Conservation (phyloP, 2,888 invertebrate genomes). For the Stegana nigrithorax region DNA sequence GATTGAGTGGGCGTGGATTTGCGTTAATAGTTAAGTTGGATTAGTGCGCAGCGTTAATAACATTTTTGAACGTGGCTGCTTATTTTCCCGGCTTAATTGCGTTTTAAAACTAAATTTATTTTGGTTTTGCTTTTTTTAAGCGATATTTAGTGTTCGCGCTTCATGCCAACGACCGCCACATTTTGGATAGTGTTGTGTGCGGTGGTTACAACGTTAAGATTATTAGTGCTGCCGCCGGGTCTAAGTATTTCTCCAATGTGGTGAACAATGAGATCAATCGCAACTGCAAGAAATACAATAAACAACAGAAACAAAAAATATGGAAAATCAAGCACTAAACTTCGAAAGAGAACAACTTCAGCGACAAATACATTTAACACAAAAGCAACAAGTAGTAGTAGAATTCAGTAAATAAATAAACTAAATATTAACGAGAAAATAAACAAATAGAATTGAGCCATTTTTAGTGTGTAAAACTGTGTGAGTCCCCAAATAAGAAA, state of each 20-base stretch:
- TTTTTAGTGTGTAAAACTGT: neutral
- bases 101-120: neutral
- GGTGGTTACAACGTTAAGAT: constrained; percentile 67
- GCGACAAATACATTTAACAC: constrained; percentile 27
- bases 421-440: neutral
- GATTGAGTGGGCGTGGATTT: no score
- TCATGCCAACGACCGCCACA: constrained; percentile 56
- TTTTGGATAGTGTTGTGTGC: constrained; percentile 59
- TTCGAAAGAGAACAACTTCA: constrained; percentile 9
- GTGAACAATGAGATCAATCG: constrained; percentile 98
- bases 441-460: neutral
- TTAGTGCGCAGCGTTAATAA: no score
- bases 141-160: constrained; percentile 63
- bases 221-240: constrained; percentile 70
- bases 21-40: no score
- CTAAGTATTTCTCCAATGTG: constrained; percentile 97
- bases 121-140: constrained; percentile 21
- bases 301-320: constrained; percentile 56
- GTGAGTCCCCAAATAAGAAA: neutral
- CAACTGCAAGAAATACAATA: constrained; percentile 85
- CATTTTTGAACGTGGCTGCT: no score
- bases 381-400: constrained; percentile 32
- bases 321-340: constrained; percentile 41
- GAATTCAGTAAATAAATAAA: neutral
- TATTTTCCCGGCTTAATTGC: no score